Conservation (phyloP, 2,113 vertebrate genomes). For the Gymnorhina tibicen region DNA sequence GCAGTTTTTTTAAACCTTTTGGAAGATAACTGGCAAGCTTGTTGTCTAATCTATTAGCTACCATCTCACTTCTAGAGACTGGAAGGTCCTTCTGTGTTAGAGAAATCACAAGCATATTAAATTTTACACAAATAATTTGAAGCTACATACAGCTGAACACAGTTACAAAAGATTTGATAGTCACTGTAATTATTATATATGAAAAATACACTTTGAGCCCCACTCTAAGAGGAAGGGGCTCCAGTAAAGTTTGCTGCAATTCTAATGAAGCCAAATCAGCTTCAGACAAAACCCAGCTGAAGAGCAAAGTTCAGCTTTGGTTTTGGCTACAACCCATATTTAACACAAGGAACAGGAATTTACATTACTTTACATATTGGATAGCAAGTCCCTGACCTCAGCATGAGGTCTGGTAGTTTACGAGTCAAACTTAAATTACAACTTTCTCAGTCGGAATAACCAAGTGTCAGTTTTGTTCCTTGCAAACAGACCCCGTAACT, state of each 20-base stretch:
- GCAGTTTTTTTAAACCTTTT: not conserved
- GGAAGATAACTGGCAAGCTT: not conserved
- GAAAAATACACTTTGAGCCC: constrained; percentile 24
- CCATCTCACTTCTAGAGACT: not conserved
- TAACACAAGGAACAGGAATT: constrained; percentile 22
- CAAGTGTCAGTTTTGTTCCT: constrained; percentile 37
- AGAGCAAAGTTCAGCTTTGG: constrained; percentile 22
- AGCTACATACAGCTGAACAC: constrained; percentile 39
- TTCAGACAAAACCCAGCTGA: constrained; percentile 39
- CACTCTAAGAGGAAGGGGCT: not conserved
- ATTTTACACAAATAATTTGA: constrained; percentile 9
- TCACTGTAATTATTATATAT: not conserved
- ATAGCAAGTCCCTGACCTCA: not conserved
- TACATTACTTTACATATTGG: constrained; percentile 45
- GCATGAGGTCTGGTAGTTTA: not conserved
- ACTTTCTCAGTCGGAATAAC: not conserved
- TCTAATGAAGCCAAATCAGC: constrained; percentile 16
- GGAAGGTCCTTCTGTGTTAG: not conserved
- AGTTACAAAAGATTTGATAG: constrained; percentile 23
- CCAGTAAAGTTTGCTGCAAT: not conserved
- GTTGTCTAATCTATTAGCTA: not conserved
- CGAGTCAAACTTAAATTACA: not conserved
- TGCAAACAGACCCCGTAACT: not conserved
- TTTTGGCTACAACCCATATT: constrained; percentile 28
- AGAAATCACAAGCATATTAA: constrained; percentile 13